A percentile compares a stretch with the other conserved stretches of the same genome.
Evolutionary conservation across 37 sponge, comb jelly and placozoan species (phyloP).

Genomic region (Mnemiopsis leidyi): DNA sequence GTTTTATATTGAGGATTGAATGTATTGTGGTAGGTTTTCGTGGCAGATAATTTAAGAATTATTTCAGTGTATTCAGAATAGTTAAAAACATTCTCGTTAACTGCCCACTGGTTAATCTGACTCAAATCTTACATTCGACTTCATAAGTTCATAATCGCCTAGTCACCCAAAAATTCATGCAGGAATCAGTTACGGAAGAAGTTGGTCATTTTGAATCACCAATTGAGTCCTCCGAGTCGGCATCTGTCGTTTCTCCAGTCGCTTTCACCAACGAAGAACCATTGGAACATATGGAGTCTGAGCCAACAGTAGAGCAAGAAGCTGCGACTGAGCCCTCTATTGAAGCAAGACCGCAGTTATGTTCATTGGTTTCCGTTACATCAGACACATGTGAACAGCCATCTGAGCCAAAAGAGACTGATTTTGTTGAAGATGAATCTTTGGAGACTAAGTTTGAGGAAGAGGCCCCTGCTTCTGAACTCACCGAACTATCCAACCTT

Average conservation of each 20-base stretch:
- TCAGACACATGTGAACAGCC: too few relatives aligned
- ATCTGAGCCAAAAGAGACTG: too few relatives aligned
- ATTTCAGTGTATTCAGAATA: not conserved
- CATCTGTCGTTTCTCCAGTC: not conserved
- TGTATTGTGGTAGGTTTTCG: not conserved
- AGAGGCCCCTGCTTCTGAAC: too few relatives aligned
- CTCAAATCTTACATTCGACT: not conserved
- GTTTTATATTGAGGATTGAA: not conserved
- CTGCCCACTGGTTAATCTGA: not conserved
- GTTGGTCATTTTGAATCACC: not conserved
- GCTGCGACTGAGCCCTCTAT: too few relatives aligned
- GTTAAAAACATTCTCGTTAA: not conserved
- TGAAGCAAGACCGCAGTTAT: too few relatives aligned
- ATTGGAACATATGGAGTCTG: too few relatives aligned
- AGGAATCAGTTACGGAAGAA: not conserved
- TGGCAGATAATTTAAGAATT: not conserved
- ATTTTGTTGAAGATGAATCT: too few relatives aligned
- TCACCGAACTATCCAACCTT: too few relatives aligned
- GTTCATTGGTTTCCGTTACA: too few relatives aligned
- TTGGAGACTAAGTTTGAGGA: too few relatives aligned
- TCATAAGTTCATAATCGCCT: not conserved
- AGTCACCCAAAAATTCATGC: not conserved
- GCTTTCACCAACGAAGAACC: too few relatives aligned
- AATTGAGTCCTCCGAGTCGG: not conserved
- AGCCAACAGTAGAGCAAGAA: too few relatives aligned